Evolutionary conservation across 2,888 invertebrate species (phyloP), one percentile per base, ranked within the genome.

Genomic region (Cataglyphis altisquamis): DNA sequence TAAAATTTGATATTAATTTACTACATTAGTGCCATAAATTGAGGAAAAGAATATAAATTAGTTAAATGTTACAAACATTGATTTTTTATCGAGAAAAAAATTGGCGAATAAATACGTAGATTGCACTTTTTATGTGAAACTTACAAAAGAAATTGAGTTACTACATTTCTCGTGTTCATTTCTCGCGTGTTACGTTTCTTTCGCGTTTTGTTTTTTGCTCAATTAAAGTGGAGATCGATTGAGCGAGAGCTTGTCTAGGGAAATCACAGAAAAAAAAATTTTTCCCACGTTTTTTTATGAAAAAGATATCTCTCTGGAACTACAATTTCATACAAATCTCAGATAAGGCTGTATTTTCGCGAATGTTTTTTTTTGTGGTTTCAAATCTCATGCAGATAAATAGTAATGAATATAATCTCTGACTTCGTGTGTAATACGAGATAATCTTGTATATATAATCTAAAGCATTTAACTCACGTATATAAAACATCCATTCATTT

Each of bases 151-250:
- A 74, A 29, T 45, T 29, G 29, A 45, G 62, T 32, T 62, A 6
- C n/a, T 39, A 41, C 5, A 8, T n/a, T n/a, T 75, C 48, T n/a
- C 12, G 32, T 36, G 32, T 36, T 36, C 32, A 36, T 36, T 36
- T 75, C 18, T 63, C n/a, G 12, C 48, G 2, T 62, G 21, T n/a
- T 39, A 41, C 9, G 4, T 75, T 48, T n/a, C 8, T 75, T 36
- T 63, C 12, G 12, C 45, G 12, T 60, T 74, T 74, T 48, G 25
- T 48, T 63, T 75, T 75, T 75, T 64, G 48, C 21, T 32, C 48
- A 52, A 64, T 75, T 64, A 75, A 64, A 12, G 32, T 18, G n/a
- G 36, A 75, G 12, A 64, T 52, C 36, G 48, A 75, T 75, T 75
- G 48, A 21, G 21, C 29, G 18, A 3, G 6, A 73, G 9, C 12